These are phyloP conservation scores for Diadromus collaris DNA, from an alignment of 2,888 invertebrate genomes.

Conservation along the genomic window DNA sequence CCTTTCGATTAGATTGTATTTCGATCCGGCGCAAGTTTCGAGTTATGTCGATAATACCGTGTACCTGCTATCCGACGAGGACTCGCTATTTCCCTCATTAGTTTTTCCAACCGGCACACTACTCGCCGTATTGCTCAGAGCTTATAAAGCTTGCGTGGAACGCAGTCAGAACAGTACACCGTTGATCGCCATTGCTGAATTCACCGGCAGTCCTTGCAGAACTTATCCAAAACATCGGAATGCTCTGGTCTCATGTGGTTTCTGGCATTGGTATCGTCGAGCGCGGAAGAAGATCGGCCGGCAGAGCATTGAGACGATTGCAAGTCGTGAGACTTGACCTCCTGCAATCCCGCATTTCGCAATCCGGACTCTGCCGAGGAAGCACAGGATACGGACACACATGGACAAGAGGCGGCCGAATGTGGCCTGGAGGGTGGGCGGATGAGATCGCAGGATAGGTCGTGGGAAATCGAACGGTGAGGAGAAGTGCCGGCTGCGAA, in stretches of 20 bases:
- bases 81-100: too few relatives aligned
- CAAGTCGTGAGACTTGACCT: background rate
- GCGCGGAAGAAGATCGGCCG: background rate
- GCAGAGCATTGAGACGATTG: background rate
- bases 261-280: background rate
- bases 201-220: too few relatives aligned
- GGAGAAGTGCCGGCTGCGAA: constrained; percentile 13
- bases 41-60: too few relatives aligned
- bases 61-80: too few relatives aligned
- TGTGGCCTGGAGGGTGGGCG: background rate
- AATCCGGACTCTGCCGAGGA: background rate
- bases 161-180: too few relatives aligned
- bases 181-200: too few relatives aligned
- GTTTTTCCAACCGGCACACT: too few relatives aligned
- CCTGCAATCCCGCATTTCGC: background rate
- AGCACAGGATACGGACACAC: constrained; percentile 1
- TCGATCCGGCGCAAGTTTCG: too few relatives aligned
- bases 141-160: too few relatives aligned
- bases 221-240: background rate
- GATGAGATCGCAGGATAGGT: constrained; percentile 19
- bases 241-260: background rate
- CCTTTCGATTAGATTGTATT: too few relatives aligned
- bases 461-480: constrained; percentile 33
- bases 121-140: too few relatives aligned
- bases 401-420: background rate